Base-by-base conservation (phyloP, 1,140 invertebrate species). In the Hestina assimilis region DNA sequence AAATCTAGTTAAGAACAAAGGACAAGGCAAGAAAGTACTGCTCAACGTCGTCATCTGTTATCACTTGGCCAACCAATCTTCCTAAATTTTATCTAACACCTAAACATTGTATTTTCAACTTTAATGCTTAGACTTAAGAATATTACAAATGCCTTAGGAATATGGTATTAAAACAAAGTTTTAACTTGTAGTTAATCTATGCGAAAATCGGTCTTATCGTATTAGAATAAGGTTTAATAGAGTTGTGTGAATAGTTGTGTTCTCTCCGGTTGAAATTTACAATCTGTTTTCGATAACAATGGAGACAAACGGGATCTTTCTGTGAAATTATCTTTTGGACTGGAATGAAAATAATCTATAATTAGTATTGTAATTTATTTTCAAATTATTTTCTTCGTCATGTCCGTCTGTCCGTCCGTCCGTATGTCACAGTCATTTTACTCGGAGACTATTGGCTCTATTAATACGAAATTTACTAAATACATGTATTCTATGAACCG, bases 1-100 rank as follows among this genome's bases (percentile, higher is more conserved):
- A 70, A 75, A 79, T 75, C 72, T 67, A 75, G 74, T 79, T 75
- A 73, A 69, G 69, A 65, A 69, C 66, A 70, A 72, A 63, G 77
- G 73, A 79, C 77, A 77, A 68, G 61, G 69, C 74, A 74, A 79
- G 74, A 75, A 79, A 73, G 72, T 73, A 59, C 72, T 72, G 69
- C 70, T 52, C 63, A 59, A 53, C 72, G 76, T 75, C 68, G 70
- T 70, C 74, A 79, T 77, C 72, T 75, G 72, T 79, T 74, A 75
- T 69, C 74, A 59, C 66, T 66, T 64, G 62, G 59, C 72, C 64
- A 73, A 61, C 54, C 29, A 28, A 55, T 51, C 48, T 19, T 35
- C 19, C 45, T 45, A 59, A 48, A 20, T 28, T 54, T 7, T 41
- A 51, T 42, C 11, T 26, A 21, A 17, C 9, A 7, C 7, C 7